Base-by-base conservation (phyloP, 2,113 vertebrate genomes). In the Albula glossodonta region DNA sequence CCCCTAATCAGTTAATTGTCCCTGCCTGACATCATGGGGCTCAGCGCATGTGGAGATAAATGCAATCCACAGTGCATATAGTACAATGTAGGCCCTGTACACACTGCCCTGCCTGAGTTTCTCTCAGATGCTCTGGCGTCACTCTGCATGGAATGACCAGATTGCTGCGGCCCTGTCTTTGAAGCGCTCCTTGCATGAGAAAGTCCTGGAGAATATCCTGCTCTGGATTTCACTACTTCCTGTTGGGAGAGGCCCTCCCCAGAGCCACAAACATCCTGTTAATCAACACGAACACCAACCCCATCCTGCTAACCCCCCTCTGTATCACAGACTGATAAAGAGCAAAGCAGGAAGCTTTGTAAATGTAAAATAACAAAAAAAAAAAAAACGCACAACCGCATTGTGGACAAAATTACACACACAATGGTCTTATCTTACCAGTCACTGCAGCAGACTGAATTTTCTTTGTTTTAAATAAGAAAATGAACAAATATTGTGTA, bases 211-310 rank as follows among this genome's bases (percentile, higher is more conserved):
- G n/a, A 31, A 80, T 25, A 87, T 93, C 91, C 93, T 89, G 92
- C 90, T 85, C 88, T 60, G 89, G 89, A 91, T 93, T 90, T 90
- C 89, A 91, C 89, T 84, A 89, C 89, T 83, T 25, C 83, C 81
- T 70, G 51, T 53, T 78, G 63, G 22, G 87, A 82, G 63, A 66
- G 0, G 80, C 52, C 48, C 80, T 52, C 87, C 31, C 89, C 82
- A 5, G 78, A 51, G 90, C 85, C 89, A 90, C 89, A 49, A 88
- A 90, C 90, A 92, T 94, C 94, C 91, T 93, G 87, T 86, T 88
- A 94, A 95, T 95, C 93, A 95, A 95, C 93, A 94, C 93, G 91
- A 89, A 87, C 86, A 56, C 83, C 57, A 41, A 41, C 84, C 83
- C 57, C 83, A 25, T 81, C 80, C 81, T 78, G 66, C 66, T 56